Evolutionary conservation across 2,113 vertebrate genomes (phyloP), one percentile per base, ranked within the genome.

Genomic region (Epinephelus moara): DNA sequence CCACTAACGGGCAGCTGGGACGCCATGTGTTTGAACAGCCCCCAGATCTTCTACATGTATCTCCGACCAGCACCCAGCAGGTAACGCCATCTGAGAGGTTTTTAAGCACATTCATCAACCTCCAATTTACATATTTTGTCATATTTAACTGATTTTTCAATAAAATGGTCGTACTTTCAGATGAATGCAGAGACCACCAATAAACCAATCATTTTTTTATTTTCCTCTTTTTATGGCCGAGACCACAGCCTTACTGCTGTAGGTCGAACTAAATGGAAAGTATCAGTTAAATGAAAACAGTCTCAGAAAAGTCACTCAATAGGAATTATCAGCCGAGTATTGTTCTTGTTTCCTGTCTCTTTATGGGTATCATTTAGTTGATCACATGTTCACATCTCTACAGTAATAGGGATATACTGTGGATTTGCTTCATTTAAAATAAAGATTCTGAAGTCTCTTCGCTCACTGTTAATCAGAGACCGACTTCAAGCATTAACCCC

Each of bases 1-100:
- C 3, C 33, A 18, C 7, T 70, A 53, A 60, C 19, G 1, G 18
- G n/a, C 50, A 63, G 50, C 45, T 25, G 59, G 12, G 5, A 55
- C 0, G 11, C 33, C 42, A 25, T 40, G 21, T 69, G 75, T 70
- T 21, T 70, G 30, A 52, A 79, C 47, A 67, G n/a, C 60, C 37
- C 3, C 23, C 50, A 67, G 23, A 50, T 62, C 17, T 2, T 53
- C 47, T 47, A 18, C 62, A 70, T 21, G 14, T 15, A 59, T 18
- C 23, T 53, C 2, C 1, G 0, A 11, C 25, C 60, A 37, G 27
- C 30, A 27, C 7, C 21, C 47, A 69, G 63, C 73, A 84, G 68
- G 68, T 78, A 78, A 71, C 11, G 1, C 17, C 85, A 68, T 53
- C 56, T 67, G 19, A 47, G 10, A 15, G 5, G 6, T n/a, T 4